Percentiles rank a stretch among this genome's conserved stretches.
Evolutionary conservation across 2,797 vertebrate species (phyloP).

Genomic region (Denticeps clupeoides): DNA sequence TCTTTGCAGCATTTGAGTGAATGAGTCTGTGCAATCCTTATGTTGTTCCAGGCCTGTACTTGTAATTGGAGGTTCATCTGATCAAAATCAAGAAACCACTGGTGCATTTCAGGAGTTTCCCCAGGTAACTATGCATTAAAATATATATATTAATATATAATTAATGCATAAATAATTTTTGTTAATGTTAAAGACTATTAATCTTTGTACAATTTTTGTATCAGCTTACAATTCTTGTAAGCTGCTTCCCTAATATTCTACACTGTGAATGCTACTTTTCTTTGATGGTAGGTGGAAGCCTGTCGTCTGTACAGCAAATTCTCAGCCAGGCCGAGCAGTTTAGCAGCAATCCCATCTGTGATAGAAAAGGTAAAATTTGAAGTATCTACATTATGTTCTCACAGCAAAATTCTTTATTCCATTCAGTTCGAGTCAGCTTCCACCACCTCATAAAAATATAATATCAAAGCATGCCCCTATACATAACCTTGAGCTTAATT

Average conservation of each 20-base stretch:
- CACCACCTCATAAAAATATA: too few relatives aligned
- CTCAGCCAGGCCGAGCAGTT: conserved; percentile 73
- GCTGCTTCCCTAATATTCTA: too few relatives aligned
- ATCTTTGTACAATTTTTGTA: too few relatives aligned
- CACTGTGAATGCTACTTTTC: not conserved
- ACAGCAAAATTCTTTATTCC: too few relatives aligned
- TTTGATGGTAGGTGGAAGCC: conserved; percentile 75
- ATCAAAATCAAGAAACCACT: conserved; percentile 83
- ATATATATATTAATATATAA: not conserved
- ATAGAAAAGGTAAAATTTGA: conserved; percentile 76
- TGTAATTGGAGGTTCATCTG: conserved; percentile 88
- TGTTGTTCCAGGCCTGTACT: conserved; percentile 73
- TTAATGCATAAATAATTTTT: not conserved
- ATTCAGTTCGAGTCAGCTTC: too few relatives aligned
- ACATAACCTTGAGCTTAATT: too few relatives aligned
- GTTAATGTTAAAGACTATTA: not conserved
- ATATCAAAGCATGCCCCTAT: too few relatives aligned
- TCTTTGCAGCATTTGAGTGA: too few relatives aligned
- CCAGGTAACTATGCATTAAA: conserved; percentile 63
- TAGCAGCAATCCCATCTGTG: conserved; percentile 75
- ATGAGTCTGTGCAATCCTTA: not conserved
- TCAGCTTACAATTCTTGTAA: too few relatives aligned
- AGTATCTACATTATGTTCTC: not conserved
- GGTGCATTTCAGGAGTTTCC: conserved; percentile 97
- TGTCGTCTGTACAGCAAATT: conserved; percentile 90